Evolutionary conservation across 2,888 invertebrate species (phyloP).

Genomic region (Andrena haemorrhoa): DNA sequence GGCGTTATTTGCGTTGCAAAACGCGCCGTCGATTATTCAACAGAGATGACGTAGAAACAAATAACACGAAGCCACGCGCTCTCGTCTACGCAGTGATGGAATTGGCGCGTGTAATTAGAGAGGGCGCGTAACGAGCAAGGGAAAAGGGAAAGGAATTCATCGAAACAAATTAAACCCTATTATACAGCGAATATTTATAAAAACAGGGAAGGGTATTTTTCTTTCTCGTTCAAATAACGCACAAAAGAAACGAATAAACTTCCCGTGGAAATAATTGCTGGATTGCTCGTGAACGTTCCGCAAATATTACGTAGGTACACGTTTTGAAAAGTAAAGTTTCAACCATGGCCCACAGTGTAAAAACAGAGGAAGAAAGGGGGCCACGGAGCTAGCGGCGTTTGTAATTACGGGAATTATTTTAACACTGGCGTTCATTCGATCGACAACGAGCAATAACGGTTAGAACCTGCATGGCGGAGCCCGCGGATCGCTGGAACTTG

Average conservation of each 20-base stretch:
- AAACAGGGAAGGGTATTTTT: neutral
- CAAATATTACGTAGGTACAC: no score
- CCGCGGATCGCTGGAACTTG: neutral
- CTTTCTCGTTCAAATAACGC: neutral
- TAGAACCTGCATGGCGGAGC: neutral
- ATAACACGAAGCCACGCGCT: slow-evolving; percentile 8
- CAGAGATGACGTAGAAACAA: slow-evolving; percentile 12
- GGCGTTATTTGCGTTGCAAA: slow-evolving; percentile 18
- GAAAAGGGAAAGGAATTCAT: neutral
- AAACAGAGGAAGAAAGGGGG: no score
- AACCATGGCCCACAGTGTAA: neutral
- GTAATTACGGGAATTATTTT: neutral
- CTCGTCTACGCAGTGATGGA: neutral
- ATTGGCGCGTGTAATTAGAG: neutral
- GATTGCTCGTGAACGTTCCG: no score
- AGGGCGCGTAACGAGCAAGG: neutral
- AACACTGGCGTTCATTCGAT: slow-evolving; percentile 5
- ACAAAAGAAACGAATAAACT: no score
- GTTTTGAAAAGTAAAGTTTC: no score
- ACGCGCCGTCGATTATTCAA: slow-evolving; percentile 17
- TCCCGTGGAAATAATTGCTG: no score
- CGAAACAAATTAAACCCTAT: no score
- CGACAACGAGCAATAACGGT: neutral
- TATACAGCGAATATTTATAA: neutral
- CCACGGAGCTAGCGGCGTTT: no score